phyloP scores from a whole-genome alignment of 2,797 vertebrate genomes.

The Gymnopithys bicolor region DNA sequence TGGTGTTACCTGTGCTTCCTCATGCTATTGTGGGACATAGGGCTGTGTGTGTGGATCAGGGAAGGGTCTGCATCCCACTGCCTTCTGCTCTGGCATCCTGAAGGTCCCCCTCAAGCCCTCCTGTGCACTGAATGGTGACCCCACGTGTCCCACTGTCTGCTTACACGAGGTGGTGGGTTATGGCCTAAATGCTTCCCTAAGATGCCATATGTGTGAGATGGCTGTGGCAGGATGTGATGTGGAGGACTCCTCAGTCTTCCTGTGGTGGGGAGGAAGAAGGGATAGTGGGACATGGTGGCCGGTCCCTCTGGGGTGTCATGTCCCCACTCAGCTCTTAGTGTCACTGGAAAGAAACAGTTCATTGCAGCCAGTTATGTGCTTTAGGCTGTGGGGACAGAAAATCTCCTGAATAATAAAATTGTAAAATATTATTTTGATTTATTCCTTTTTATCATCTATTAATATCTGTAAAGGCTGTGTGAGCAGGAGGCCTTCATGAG shows the following conservation, averaged over 20 bases:
- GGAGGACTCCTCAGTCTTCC: neutral
- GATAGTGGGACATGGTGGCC: neutral
- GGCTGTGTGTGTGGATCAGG: neutral
- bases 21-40: fast-evolving
- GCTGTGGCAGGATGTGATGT: neutral
- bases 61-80: neutral
- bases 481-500: conserved; percentile 72
- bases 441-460: conserved; percentile 74
- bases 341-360: neutral
- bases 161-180: fast-evolving
- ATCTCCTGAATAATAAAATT: conserved; percentile 63
- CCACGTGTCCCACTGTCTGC: fast-evolving
- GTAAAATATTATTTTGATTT: conserved; percentile 75
- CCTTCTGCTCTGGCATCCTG: neutral
- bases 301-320: neutral
- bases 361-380: neutral
- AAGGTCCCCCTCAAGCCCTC: neutral
- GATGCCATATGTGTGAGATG: fast-evolving
- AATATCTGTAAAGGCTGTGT: conserved; percentile 68
- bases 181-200: neutral
- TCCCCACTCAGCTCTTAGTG: neutral
- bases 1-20: neutral
- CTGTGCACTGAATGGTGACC: neutral
- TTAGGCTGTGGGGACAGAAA: neutral
- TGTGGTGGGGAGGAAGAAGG: neutral